Base-by-base conservation (phyloP, 2,113 vertebrate species). In the Henicopernis longicauda region DNA sequence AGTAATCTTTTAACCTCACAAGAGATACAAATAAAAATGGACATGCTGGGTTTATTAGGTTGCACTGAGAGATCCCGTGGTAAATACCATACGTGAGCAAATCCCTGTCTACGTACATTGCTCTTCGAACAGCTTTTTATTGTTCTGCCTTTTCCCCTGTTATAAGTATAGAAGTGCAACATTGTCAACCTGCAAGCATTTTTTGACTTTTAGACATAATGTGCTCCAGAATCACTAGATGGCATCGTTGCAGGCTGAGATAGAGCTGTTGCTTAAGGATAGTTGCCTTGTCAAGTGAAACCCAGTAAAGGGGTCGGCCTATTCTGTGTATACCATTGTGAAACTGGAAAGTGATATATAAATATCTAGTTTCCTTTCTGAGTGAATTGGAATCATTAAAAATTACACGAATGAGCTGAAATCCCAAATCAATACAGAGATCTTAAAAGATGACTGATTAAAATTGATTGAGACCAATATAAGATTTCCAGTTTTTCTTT, bases 31-130 rank as follows among this genome's bases (percentile, higher is more conserved):
- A n/a, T 42, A 54, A 73, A 58, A 78, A 26, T 13, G 15, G 36
- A 3, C 10, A 13, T 32, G 13, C 15, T 77, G 1, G 4, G 3
- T 81, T 91, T 76, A 44, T 59, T 57, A 11, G 2, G 2, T 36
- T 76, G 52, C 76, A 61, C 36, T 57, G 54, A 44, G 23, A 13
- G 10, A 36, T 62, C 10, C 85, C 22, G 22, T 49, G 32, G 29
- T 67, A 62, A 85, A 85, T 58, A 32, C 3, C 15, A 25, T 11
- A 18, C 0, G 0, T 1, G 25, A 84, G 18, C 12, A 70, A 78
- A 83, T 45, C 13, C 6, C 8, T n/a, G 8, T 42, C 14, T 29
- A 3, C 0, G 0, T 7, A 11, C 15, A 16, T 25, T 70, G 27
- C 11, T 62, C 29, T 73, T 55, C 20, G 36, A 86, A 47, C 7